Conservation (phyloP, 2,888 invertebrate genomes). For the Herminia tarsipennalis region DNA sequence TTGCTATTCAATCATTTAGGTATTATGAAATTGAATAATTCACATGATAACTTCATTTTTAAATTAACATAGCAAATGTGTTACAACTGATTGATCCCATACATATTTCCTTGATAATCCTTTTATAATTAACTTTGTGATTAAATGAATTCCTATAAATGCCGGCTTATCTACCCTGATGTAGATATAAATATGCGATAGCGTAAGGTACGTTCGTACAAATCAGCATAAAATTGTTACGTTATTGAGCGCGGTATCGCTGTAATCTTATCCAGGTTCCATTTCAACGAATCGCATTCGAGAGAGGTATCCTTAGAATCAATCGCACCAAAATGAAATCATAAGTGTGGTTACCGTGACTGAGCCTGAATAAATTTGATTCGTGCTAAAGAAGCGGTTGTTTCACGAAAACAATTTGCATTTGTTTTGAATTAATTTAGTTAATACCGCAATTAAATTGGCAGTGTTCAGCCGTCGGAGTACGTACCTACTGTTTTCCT, state of each 20-base stretch:
- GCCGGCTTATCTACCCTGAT: constrained; percentile 10
- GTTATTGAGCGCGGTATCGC: constrained; percentile 11
- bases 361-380: constrained; percentile 21
- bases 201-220: constrained; percentile 17
- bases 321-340: constrained; percentile 39
- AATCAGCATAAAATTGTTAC: constrained; percentile 20
- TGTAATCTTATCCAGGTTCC: constrained; percentile 35
- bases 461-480: constrained; percentile 18
- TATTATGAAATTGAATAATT: too few relatives aligned
- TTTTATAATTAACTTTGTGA: constrained; percentile 32
- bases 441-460: constrained; percentile 42
- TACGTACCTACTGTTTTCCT: constrained; percentile 33
- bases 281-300: constrained; percentile 28
- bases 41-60: too few relatives aligned
- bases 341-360: constrained; percentile 12
- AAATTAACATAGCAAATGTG: neutral
- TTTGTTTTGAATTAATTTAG: constrained; percentile 40
- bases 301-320: constrained; percentile 29
- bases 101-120: constrained; percentile 20
- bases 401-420: constrained; percentile 28
- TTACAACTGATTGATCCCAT: neutral
- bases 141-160: constrained; percentile 10
- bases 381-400: constrained; percentile 9
- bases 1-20: too few relatives aligned
- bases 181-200: constrained; percentile 3